These are phyloP conservation scores for Bombus vancouverensis DNA, from an alignment of 1,140 invertebrate species.

Conservation along the genomic window DNA sequence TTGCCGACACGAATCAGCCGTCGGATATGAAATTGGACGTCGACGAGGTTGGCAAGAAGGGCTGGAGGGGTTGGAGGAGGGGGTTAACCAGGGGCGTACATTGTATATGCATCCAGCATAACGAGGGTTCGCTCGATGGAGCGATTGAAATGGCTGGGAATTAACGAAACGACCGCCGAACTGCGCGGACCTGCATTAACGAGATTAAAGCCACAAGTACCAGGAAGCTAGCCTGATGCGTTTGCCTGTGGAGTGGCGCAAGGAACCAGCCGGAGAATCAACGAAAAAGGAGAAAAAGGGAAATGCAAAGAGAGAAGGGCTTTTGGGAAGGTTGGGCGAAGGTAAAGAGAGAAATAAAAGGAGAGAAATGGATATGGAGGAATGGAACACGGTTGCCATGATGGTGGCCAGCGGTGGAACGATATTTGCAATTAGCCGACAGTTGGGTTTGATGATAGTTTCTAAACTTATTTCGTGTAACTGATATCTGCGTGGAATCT, in stretches of 20 bases:
- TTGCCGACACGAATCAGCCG: not conserved
- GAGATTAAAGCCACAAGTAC: constrained; percentile 62
- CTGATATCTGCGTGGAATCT: not conserved
- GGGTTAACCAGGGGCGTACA: not conserved
- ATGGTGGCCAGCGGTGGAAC: not conserved
- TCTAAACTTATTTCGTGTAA: not conserved
- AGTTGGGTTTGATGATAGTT: not conserved
- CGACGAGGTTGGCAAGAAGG: not conserved
- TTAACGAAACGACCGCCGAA: constrained; percentile 59
- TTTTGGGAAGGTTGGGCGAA: too few relatives aligned
- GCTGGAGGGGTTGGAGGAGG: too few relatives aligned
- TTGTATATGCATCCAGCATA: constrained; percentile 42
- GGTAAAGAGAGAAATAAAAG: not conserved
- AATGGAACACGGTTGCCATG: not conserved
- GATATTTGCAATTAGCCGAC: not conserved
- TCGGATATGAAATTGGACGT: not conserved
- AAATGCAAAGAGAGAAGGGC: not conserved
- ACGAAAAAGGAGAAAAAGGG: not conserved
- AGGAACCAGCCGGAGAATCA: constrained; percentile 12
- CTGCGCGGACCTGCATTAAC: constrained; percentile 55
- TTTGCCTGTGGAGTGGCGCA: not conserved
- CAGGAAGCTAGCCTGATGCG: not conserved
- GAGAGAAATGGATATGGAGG: not conserved
- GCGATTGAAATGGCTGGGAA: constrained; percentile 60
- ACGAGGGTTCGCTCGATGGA: constrained; percentile 52